Percentiles rank a stretch among this genome's conserved stretches.
Conservation (phyloP, 2,797 vertebrate species). For the Apogon talboti region DNA sequence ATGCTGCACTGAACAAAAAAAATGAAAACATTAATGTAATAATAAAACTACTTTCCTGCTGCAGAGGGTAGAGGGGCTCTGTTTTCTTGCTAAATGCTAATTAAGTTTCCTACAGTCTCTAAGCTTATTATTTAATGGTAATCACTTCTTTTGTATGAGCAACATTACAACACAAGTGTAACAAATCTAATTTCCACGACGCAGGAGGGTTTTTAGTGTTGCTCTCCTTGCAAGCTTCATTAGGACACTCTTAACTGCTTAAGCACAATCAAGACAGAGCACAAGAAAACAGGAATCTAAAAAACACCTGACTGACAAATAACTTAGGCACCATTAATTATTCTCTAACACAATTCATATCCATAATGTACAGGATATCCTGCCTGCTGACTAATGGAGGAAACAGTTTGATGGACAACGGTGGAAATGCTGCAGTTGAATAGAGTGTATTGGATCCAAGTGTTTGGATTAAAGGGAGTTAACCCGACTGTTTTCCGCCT, state of each 20-base stretch:
- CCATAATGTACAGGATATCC: conserved; percentile 61
- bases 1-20: conserved; percentile 8
- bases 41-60: background rate
- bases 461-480: conserved; percentile 69
- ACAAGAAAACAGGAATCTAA: background rate
- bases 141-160: conserved; percentile 35
- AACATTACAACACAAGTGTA: conserved; percentile 27
- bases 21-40: background rate
- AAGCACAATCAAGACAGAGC: background rate
- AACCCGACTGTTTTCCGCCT: conserved; percentile 59
- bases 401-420: conserved; percentile 46
- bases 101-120: conserved; percentile 30
- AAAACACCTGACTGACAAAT: conserved; percentile 3
- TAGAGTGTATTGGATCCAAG: conserved; percentile 28
- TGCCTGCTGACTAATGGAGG: conserved; percentile 47
- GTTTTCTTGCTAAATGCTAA: conserved; percentile 33
- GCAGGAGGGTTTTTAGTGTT: background rate
- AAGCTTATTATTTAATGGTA: conserved; percentile 22
- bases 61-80: background rate
- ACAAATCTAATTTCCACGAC: conserved; percentile 42
- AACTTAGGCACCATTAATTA: conserved; percentile 9
- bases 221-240: conserved; percentile 1
- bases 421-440: conserved; percentile 10
- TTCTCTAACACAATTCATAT: conserved; percentile 37
- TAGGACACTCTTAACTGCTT: conserved; percentile 1